These are phyloP conservation scores for Cydia amplana DNA, from an alignment of 1,140 invertebrate genomes.

Conservation along the genomic window DNA sequence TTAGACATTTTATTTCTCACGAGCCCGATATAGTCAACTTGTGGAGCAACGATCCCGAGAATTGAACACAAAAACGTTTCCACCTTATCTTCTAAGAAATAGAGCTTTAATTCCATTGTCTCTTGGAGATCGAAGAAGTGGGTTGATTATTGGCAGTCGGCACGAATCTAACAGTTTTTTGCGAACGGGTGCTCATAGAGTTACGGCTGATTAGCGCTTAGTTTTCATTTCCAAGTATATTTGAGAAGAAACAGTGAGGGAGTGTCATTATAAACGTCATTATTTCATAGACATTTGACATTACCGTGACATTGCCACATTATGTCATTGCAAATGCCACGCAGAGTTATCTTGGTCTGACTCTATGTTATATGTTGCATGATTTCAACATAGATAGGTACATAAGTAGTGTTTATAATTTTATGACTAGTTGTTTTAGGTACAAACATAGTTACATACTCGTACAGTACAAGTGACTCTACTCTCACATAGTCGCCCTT, in stretches of 20 bases:
- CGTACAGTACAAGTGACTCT: too few relatives aligned
- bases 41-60: background rate
- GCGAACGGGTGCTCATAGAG: background rate
- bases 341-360: too few relatives aligned
- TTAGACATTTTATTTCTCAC: slow-evolving; percentile 30
- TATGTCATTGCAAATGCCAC: too few relatives aligned
- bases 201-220: slow-evolving; percentile 8
- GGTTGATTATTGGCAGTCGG: slow-evolving; percentile 20
- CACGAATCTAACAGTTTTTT: slow-evolving; percentile 27
- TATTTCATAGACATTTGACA: too few relatives aligned
- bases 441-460: too few relatives aligned
- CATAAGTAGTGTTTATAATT: too few relatives aligned
- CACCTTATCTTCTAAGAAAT: background rate
- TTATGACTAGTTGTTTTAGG: too few relatives aligned
- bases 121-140: background rate
- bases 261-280: too few relatives aligned
- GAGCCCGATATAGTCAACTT: background rate
- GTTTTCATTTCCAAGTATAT: slow-evolving; percentile 31
- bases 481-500: too few relatives aligned
- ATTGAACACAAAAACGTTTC: background rate
- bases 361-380: too few relatives aligned
- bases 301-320: too few relatives aligned
- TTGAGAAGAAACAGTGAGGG: background rate
- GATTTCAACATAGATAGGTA: too few relatives aligned
- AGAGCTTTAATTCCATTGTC: background rate